Conservation (phyloP, 2,888 invertebrate species). For the Rhamphomyia laevipes region DNA sequence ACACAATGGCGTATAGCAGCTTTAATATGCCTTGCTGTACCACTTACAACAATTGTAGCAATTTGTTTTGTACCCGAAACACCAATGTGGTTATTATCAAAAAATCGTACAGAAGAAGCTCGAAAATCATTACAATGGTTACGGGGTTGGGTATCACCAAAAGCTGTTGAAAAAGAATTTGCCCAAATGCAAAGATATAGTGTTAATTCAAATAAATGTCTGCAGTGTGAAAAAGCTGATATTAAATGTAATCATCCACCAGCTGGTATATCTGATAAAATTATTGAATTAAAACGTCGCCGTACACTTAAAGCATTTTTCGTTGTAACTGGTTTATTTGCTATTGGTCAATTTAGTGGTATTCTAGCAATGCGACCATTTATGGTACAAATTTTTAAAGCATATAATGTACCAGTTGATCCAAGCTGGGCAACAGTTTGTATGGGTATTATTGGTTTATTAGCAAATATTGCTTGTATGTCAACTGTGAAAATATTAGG, state of each 20-base stretch:
- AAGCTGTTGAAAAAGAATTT: conserved; percentile 17
- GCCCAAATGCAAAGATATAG: conserved; percentile 16
- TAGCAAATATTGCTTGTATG: conserved; percentile 37
- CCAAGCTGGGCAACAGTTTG: conserved; percentile 42
- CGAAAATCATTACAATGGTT: conserved; percentile 43
- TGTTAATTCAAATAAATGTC: conserved; percentile 14
- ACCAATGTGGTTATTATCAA: conserved; percentile 47
- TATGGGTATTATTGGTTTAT: conserved; percentile 40
- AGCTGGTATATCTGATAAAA: conserved; percentile 21
- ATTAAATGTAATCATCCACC: conserved; percentile 24
- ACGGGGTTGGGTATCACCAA: conserved; percentile 32
- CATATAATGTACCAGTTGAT: conserved; percentile 27
- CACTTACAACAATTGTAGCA: conserved; percentile 41
- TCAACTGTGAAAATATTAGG: conserved; percentile 38
- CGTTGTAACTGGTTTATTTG: conserved; percentile 43
- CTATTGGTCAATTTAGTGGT: conserved; percentile 43
- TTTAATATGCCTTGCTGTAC: conserved; percentile 40
- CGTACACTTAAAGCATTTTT: conserved; percentile 42
- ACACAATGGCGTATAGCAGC: conserved; percentile 45
- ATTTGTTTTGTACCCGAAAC: conserved; percentile 48
- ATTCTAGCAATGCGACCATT: conserved; percentile 41
- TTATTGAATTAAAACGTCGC: conserved; percentile 38
- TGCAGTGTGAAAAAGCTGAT: conserved; percentile 13
- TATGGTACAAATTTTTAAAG: conserved; percentile 43
- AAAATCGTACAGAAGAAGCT: conserved; percentile 44